Conservation (phyloP, 2,113 vertebrate species). For the Microtus ochrogaster region DNA sequence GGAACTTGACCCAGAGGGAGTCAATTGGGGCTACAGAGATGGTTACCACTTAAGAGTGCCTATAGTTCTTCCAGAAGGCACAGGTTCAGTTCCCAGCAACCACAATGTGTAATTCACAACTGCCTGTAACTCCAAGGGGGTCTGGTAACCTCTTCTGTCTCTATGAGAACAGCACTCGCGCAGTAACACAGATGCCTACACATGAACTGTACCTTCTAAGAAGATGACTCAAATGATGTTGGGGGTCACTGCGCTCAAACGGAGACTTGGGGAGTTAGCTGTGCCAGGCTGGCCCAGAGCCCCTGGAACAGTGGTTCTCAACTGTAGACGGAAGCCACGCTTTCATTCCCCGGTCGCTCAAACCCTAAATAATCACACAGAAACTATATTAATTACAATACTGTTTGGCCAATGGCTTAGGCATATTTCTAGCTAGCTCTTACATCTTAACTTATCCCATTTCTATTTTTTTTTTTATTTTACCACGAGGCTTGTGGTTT, state of each 20-base stretch:
- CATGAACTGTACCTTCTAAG: background rate
- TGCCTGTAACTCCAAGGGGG: background rate
- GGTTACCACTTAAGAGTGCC: background rate
- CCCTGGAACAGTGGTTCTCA: background rate
- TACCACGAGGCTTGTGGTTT: no score
- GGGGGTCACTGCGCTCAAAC: background rate
- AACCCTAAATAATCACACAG: no score
- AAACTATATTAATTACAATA: no score
- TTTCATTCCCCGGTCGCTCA: no score
- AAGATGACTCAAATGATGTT: background rate
- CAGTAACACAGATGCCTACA: background rate
- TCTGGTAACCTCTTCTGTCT: background rate
- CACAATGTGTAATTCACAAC: background rate
- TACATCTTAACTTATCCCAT: no score
- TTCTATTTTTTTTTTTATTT: no score
- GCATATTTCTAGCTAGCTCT: no score
- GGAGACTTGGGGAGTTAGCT: background rate
- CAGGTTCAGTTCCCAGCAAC: background rate
- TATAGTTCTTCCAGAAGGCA: background rate
- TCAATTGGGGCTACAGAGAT: background rate
- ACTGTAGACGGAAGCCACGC: no score
- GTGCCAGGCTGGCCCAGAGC: background rate
- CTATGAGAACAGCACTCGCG: background rate
- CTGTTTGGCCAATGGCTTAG: no score
- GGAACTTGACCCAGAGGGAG: fast-evolving